A percentile compares a stretch with the other conserved stretches of the same genome.
Conservation (phyloP, 2,797 vertebrate species). For the Apogon hyalosoma region DNA sequence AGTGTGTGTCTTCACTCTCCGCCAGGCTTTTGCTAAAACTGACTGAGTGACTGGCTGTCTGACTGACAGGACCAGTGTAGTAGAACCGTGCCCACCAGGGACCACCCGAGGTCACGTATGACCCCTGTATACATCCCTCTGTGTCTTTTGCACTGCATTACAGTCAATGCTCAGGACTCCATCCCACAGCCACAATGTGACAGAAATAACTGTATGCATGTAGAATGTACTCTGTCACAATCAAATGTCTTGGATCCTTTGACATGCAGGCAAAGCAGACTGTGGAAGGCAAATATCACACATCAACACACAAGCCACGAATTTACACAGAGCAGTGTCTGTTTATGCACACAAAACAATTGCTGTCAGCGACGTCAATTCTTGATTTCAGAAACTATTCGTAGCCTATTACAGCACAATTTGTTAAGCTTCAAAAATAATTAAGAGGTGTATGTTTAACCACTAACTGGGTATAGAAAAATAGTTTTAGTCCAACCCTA, state of each 20-base stretch:
- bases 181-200: slow-evolving; percentile 42
- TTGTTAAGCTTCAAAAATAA: slow-evolving; percentile 20
- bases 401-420: slow-evolving; percentile 3
- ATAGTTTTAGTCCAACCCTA: slow-evolving; percentile 22
- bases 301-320: slow-evolving; percentile 12
- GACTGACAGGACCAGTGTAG: slow-evolving; percentile 80
- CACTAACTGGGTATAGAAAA: slow-evolving; percentile 18
- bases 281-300: slow-evolving; percentile 33
- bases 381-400: slow-evolving; percentile 21
- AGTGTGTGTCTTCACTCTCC: slow-evolving; percentile 43
- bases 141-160: slow-evolving; percentile 49
- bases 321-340: slow-evolving; percentile 9
- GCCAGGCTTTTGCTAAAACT: slow-evolving; percentile 45
- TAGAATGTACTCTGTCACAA: slow-evolving; percentile 56
- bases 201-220: slow-evolving; percentile 52
- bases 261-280: slow-evolving; percentile 45
- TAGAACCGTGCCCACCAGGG: slow-evolving; percentile 78
- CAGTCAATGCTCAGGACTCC: slow-evolving; percentile 45
- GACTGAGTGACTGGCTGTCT: slow-evolving; percentile 56
- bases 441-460: slow-evolving; percentile 17
- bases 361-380: slow-evolving; percentile 23
- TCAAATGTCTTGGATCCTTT: slow-evolving; percentile 56
- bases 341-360: slow-evolving; percentile 33
- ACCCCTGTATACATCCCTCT: slow-evolving; percentile 62
- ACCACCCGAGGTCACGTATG: slow-evolving; percentile 66